Evolutionary conservation across 2,113 vertebrate genomes (phyloP), one percentile per base, ranked within the genome.

Genomic region (Parotia lawesii): DNA sequence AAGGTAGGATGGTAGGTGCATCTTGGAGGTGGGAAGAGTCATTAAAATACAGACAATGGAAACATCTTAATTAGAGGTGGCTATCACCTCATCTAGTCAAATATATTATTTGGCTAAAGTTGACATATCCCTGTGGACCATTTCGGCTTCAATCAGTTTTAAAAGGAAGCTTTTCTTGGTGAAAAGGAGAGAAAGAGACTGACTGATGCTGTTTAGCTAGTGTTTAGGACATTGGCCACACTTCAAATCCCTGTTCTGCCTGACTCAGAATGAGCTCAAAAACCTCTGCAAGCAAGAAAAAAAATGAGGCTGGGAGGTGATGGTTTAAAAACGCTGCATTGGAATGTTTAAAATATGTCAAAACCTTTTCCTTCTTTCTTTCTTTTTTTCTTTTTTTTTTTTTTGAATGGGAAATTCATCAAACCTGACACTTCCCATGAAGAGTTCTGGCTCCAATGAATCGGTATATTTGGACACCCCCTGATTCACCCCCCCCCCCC

Each of bases 291-390:
- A 95, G 35, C 6, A 85, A 54, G 48, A 38, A 70, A 89, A 88
- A 86, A 76, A 64, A 64, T 31, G 70, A 90, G 27, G 27, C 67
- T 95, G 50, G 35, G 58, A 91, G 90, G 78, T 92, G 80, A 94
- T 93, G 61, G 85, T 82, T 96, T 93, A 66, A 95, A 93, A 96
- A 85, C 0, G 1, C 23, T 76, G 38, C n/a, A 66, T 11, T 85
- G 87, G 92, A 95, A 96, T 91, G 87, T 94, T 92, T 95, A 72
- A 96, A 96, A 94, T 87, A 89, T 82, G 89, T 93, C 80, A 92
- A 92, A 95, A 81, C 28, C 16, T 80, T 53, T 74, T 54, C 15
- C 66, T 64, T 35, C 1, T 15, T 2, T 6, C 38, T 1, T 61
- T 22, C 21, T 1, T 1, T 4, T 5, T 31, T 53, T 58, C 31